Evolutionary conservation across 2,113 vertebrate genomes (phyloP), one percentile per base, ranked within the genome.

Genomic region (Lagenorhynchus albirostris): DNA sequence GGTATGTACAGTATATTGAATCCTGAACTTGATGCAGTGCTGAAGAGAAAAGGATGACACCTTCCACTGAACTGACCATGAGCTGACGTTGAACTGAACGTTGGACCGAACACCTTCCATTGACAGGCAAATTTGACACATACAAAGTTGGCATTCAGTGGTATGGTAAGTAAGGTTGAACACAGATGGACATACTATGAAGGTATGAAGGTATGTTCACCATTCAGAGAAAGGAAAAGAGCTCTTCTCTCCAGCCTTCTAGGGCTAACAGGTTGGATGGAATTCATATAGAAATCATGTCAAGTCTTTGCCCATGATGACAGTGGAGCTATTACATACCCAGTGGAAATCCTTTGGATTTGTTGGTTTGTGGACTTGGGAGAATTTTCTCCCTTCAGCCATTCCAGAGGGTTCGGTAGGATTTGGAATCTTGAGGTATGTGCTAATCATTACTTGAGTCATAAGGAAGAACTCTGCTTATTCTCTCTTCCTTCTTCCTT

Each of bases 381-480:
- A 89, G 63, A 91, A 58, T 76, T 41, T 91, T 91, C 73, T 94
- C 38, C 84, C 76, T 83, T 65, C 18, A 21, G 85, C 25, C 29
- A 38, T 74, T 82, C 31, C 44, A 88, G 41, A 74, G 60, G 81
- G 70, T 70, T 63, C 13, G 81, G 50, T n/a, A 65, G n/a, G 31
- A n/a, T 33, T 73, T 68, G 53, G 26, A 91, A 17, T 77, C 76
- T 58, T 86, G 80, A 84, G 60, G 74, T 38, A 31, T 26, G 74
- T 94, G 60, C 68, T 91, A 68, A 91, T 94, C 41, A 33, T 85
- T 65, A 25, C 94, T 60, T 95, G 95, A 97, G 74, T 97, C 87
- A 96, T 90, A 89, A 88, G 91, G 96, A 96, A 93, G 88, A 77
- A 41, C 20, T 76, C 58, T 58, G 63, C 10, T 65, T 47, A n/a